Evolutionary conservation across 2,113 vertebrate species (phyloP), one percentile per base, ranked within the genome.

Genomic region (Pedionomus torquatus): DNA sequence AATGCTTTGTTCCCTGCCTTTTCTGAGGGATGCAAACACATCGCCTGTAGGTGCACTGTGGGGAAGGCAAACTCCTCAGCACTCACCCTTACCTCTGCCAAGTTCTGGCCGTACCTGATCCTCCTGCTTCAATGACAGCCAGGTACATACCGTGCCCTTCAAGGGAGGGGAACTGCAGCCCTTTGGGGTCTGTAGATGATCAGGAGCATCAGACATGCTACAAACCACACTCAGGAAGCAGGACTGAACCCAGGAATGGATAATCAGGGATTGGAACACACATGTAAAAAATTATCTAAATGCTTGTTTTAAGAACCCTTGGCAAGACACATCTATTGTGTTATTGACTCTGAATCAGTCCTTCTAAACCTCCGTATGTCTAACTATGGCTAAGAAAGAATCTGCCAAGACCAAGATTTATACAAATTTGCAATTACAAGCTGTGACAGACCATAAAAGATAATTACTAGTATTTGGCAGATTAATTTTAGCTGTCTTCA

Each of bases 401-500:
- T 71, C 24, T 54, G n/a, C 18, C 51, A 78, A 35, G 44, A 83
- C 13, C 64, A 77, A 72, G 76, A 91, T 78, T 89, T 87, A 74
- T 35, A 83, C 18, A 74, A 74, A 52, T 74, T 54, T 70, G 11
- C 63, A 91, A 89, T 31, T 44, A 52, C 46, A 74, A 88, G n/a
- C 17, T 81, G 24, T 66, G 72, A 58, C 63, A 97, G 54, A 87
- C 2, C 46, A 87, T 70, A 70, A 74, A 89, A 70, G 60, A 93
- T 58, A 93, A 87, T 65, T 81, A 74, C 41, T 52, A 49, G 13
- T 91, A 52, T 89, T 77, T 81, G 37, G 46, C n/a, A 94, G 68
- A 74, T 81, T 58, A 81, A 91, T 93, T 94, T 83, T 66, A 78
- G 46, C 49, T 89, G 41, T 80, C 54, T 86, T 91, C 76, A 70